These are phyloP conservation scores for Drosophila ustulata DNA, from an alignment of 2,888 invertebrate genomes.

Conservation along the genomic window DNA sequence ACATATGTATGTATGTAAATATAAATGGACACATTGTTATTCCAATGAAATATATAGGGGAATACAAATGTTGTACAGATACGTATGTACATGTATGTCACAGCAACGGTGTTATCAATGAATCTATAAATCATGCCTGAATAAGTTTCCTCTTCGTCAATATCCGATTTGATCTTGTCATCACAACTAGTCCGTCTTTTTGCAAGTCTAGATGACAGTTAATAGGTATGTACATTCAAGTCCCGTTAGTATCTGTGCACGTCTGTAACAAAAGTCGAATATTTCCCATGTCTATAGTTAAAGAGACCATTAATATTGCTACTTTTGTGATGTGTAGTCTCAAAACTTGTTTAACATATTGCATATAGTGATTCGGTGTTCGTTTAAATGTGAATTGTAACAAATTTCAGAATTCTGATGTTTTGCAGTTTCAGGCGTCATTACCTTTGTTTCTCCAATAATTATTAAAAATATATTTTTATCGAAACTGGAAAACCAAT, in stretches of 20 bases:
- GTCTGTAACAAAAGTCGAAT: not conserved
- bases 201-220: not conserved
- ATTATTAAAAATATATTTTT: too few relatives aligned
- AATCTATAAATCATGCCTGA: conserved; percentile 11
- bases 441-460: not conserved
- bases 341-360: too few relatives aligned
- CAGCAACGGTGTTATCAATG: conserved; percentile 4
- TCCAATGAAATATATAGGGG: conserved; percentile 17
- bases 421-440: not conserved
- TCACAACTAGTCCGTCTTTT: conserved; percentile 1
- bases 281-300: too few relatives aligned
- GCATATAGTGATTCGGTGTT: too few relatives aligned
- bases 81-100: not conserved
- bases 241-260: not conserved
- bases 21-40: conserved; percentile 13
- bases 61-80: conserved; percentile 16
- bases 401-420: too few relatives aligned
- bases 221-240: not conserved
- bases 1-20: conserved; percentile 25
- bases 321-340: too few relatives aligned
- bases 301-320: too few relatives aligned
- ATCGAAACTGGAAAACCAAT: not conserved
- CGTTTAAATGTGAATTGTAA: too few relatives aligned
- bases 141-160: not conserved
- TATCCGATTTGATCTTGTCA: conserved; percentile 4